phyloP scores from a whole-genome alignment of 2,113 vertebrate species.

The Equus quagga region DNA sequence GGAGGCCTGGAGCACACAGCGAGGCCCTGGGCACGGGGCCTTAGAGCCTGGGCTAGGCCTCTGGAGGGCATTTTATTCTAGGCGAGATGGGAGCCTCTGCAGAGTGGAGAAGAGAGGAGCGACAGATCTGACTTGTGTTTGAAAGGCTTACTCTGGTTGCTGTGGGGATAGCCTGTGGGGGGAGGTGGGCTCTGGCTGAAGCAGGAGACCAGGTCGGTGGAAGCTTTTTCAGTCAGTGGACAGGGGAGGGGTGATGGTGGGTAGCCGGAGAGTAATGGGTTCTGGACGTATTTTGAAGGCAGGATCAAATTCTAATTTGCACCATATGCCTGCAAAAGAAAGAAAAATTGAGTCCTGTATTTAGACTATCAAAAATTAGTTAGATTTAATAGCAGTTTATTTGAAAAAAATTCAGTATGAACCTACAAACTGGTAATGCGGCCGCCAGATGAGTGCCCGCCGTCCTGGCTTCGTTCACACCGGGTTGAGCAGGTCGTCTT shows the following conservation, averaged over 20 bases:
- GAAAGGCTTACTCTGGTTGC: background rate
- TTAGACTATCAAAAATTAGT: background rate
- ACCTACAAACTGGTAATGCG: background rate
- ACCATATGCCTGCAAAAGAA: background rate
- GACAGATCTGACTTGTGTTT: background rate
- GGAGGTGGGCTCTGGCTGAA: background rate
- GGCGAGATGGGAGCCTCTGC: background rate
- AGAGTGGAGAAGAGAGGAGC: background rate
- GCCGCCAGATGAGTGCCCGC: background rate
- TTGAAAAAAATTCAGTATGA: background rate
- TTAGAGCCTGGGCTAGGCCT: background rate
- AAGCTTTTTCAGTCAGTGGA: background rate
- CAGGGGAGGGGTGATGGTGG: background rate
- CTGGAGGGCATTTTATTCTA: background rate
- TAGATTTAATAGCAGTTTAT: constrained; percentile 36
- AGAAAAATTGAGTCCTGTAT: background rate
- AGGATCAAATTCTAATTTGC: background rate
- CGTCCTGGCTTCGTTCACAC: background rate
- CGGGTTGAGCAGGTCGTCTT: background rate
- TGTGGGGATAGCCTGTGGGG: background rate
- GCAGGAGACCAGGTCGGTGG: background rate
- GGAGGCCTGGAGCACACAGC: too few species aligned
- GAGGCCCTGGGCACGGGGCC: too few species aligned
- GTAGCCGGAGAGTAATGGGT: background rate
- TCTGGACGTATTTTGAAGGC: constrained; percentile 17